phyloP scores from a whole-genome alignment of 2,113 vertebrate genomes.

The Falcunculus frontatus region DNA sequence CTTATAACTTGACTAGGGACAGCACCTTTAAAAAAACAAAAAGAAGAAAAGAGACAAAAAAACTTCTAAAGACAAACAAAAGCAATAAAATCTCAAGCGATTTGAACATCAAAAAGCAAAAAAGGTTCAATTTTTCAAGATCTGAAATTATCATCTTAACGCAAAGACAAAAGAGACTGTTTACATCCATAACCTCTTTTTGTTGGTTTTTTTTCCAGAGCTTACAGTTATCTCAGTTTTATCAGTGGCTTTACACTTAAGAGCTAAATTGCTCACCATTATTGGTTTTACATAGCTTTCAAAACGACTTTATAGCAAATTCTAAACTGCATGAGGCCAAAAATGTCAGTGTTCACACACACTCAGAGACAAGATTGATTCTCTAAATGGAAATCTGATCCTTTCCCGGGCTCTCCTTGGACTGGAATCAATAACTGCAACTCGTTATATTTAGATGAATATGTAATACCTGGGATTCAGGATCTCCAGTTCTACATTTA shows the following conservation, averaged over 20 bases:
- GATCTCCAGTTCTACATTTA: constrained; percentile 25
- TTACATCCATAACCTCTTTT: constrained; percentile 16
- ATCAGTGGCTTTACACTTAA: constrained; percentile 55
- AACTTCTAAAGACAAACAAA: constrained; percentile 44
- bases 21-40: constrained; percentile 58
- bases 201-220: not conserved
- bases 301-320: constrained; percentile 49
- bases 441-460: constrained; percentile 35
- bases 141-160: not conserved
- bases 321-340: constrained; percentile 38
- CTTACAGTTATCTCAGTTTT: constrained; percentile 44
- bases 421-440: constrained; percentile 60
- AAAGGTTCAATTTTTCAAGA: not conserved
- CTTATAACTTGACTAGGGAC: constrained; percentile 68
- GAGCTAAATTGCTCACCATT: constrained; percentile 59
- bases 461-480: constrained; percentile 39
- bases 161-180: constrained; percentile 27
- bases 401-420: constrained; percentile 64
- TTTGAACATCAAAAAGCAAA: constrained; percentile 44
- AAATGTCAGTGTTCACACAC: constrained; percentile 45
- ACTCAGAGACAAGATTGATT: constrained; percentile 48
- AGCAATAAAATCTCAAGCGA: constrained; percentile 67
- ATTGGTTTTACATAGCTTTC: constrained; percentile 65
- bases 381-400: constrained; percentile 58
- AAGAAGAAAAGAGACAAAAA: not conserved